Base-by-base conservation (phyloP, 2,888 invertebrate species). In the Amiota minor region DNA sequence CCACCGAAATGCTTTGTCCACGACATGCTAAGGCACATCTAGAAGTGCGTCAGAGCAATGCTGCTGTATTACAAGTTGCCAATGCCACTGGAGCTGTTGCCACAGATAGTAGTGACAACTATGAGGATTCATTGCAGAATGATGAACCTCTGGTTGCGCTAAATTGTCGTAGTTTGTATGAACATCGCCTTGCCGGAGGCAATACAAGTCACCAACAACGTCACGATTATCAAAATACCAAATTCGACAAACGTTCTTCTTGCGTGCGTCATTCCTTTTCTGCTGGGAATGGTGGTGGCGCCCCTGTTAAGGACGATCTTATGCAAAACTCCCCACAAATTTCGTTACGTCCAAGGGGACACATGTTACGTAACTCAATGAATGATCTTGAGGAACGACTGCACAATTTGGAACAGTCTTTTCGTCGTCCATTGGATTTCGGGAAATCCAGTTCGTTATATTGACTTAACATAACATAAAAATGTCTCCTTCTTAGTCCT, bases 61-160 rank as follows among this genome's bases (percentile, higher is more conserved):
- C 61, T 74, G 71, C 59, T 45, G 50, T 69, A 45, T 16, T 68
- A 64, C 71, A 46, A n/a, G 61, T 18, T 47, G 70, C 56, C 18
- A 35, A 46, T 67, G 69, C 62, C 11, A 49, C 46, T 12, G 20
- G 35, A 68, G 50, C 65, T 35, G 77, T 56, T 59, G 79, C 84
- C 76, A 89, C 88, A 46, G 89, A 89, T 71, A 89, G 88, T 89
- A 93, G 92, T 83, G 94, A 94, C 89, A 95, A 95, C 85, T 95
- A 95, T 88, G 95, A 95, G 89, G 95, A 95, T 85, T 95, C 95
- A 0, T 89, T 95, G 56, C 95, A 95, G 87, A 89, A 90, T 71
- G 87, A 87, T 71, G 88, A 89, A 67, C 81, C 80, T 4, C 71
- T 87, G 70, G 85, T 83, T 55, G 79, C 86, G 0, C 78, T 79